These are phyloP conservation scores for Neopipo cinnamomea DNA, from an alignment of 2,113 vertebrate genomes.

Conservation along the genomic window DNA sequence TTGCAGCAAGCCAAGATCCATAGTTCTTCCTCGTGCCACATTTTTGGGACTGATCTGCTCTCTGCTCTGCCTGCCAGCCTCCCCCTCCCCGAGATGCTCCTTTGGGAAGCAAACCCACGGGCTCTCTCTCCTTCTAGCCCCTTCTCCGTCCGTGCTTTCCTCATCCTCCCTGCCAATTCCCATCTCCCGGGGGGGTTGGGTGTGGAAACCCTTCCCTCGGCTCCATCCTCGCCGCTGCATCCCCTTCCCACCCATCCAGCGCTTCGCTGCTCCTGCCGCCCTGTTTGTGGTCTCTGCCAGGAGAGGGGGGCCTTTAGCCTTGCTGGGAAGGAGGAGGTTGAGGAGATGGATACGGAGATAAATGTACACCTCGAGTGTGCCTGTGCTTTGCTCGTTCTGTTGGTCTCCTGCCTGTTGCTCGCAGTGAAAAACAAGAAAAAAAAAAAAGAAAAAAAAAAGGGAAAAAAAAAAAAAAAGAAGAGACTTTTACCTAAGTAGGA, in stretches of 20 bases:
- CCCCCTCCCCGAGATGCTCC: background rate
- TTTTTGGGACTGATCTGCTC: background rate
- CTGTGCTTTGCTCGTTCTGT: background rate
- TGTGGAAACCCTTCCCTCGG: background rate
- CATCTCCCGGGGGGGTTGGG: accelerated
- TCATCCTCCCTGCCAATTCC: background rate
- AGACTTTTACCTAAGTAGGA: background rate
- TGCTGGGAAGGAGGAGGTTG: slow-evolving; percentile 11
- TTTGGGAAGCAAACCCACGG: background rate
- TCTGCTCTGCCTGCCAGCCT: background rate
- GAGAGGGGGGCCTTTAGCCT: slow-evolving; percentile 77
- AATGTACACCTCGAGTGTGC: background rate
- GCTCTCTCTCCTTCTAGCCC: background rate
- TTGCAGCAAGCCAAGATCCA: background rate
- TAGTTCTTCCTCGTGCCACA: accelerated
- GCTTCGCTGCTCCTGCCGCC: background rate
- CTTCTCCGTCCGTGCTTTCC: accelerated
- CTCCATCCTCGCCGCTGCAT: background rate
- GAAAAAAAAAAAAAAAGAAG: background rate
- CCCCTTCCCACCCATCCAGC: background rate
- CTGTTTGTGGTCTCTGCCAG: slow-evolving; percentile 71
- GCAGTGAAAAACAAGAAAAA: background rate
- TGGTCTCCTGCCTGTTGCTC: background rate
- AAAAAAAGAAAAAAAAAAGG: too few species aligned
- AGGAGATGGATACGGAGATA: background rate